Evolutionary conservation across 2,888 invertebrate species (phyloP).

Genomic region (Nycteola revayana): DNA sequence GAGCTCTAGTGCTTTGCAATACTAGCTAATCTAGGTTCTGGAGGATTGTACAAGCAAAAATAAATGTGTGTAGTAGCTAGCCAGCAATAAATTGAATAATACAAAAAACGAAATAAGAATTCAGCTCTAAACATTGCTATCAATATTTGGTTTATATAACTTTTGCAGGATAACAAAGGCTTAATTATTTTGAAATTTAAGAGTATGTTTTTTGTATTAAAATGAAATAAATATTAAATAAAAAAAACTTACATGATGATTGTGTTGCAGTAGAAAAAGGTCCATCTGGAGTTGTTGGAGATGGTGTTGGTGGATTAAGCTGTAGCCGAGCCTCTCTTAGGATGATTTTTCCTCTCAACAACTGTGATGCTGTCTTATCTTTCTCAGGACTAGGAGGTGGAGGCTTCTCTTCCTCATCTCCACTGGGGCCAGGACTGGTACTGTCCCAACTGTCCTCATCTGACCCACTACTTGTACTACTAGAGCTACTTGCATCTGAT

Average conservation of each 20-base stretch:
- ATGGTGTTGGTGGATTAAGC: constrained; percentile 71
- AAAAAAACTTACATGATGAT: constrained; percentile 62
- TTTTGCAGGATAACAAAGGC: too few relatives aligned
- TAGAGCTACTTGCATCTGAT: constrained; percentile 74
- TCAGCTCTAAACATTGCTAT: too few relatives aligned
- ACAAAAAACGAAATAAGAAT: too few relatives aligned
- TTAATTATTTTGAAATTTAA: too few relatives aligned
- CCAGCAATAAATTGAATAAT: too few relatives aligned
- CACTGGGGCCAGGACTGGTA: constrained; percentile 62
- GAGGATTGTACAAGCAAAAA: too few relatives aligned
- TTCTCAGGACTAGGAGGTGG: constrained; percentile 70
- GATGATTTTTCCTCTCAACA: constrained; percentile 85
- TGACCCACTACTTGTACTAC: constrained; percentile 69
- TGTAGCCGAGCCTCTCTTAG: constrained; percentile 86
- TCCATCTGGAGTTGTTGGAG: constrained; percentile 81
- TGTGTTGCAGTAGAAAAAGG: constrained; percentile 83
- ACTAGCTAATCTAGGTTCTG: too few relatives aligned
- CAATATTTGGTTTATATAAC: too few relatives aligned
- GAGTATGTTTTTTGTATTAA: too few relatives aligned
- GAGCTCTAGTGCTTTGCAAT: too few relatives aligned
- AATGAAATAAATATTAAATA: too few relatives aligned
- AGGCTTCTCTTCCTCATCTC: constrained; percentile 63
- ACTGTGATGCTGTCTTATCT: constrained; percentile 73
- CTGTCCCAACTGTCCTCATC: constrained; percentile 75
- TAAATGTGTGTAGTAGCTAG: too few relatives aligned